Percentiles rank a stretch among this genome's conserved stretches.
Conservation (phyloP, 2,888 invertebrate genomes). For the Aplocera efformata region DNA sequence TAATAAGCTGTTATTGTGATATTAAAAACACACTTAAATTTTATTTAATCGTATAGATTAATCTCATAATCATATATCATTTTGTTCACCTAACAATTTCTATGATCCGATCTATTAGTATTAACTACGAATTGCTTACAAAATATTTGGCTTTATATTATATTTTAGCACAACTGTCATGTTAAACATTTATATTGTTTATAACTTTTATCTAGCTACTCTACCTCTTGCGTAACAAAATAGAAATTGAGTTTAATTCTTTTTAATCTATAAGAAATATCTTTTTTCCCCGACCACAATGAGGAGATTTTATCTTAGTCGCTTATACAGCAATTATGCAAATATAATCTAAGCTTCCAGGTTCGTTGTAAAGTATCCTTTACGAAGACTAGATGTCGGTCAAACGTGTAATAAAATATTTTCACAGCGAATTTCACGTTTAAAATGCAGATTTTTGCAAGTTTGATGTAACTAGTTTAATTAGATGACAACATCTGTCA, state of each 20-base stretch:
- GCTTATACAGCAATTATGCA: conserved; percentile 10
- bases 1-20: no score
- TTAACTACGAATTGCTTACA: no score
- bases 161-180: no score
- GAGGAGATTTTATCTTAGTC: conserved; percentile 5
- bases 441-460: background rate
- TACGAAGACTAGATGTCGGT: conserved; percentile 8
- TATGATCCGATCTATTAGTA: no score
- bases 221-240: background rate
- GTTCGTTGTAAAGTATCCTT: conserved; percentile 2
- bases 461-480: no score
- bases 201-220: no score
- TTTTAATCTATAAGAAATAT: conserved; percentile 18
- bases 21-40: no score
- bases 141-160: no score
- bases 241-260: conserved; percentile 26
- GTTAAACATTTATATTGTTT: no score
- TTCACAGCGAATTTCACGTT: conserved; percentile 7
- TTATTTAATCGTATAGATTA: no score
- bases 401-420: conserved; percentile 7
- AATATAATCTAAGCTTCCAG: conserved; percentile 3
- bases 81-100: no score
- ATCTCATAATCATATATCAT: no score
- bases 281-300: conserved; percentile 7
- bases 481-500: background rate